These are phyloP conservation scores for Cyphomyrus discorhynchus DNA, from an alignment of 2,113 vertebrate species.

Conservation along the genomic window DNA sequence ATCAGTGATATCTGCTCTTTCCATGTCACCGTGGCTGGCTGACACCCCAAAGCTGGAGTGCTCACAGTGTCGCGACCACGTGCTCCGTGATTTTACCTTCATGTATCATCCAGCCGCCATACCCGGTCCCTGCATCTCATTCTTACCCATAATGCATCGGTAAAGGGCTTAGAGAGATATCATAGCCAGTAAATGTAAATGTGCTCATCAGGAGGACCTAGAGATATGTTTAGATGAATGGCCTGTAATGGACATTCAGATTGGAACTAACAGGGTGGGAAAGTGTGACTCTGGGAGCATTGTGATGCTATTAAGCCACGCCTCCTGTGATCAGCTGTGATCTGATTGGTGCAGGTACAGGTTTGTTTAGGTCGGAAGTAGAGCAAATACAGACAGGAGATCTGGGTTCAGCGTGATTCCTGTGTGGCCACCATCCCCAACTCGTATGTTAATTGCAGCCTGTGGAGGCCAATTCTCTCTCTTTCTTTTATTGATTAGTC, in stretches of 20 bases:
- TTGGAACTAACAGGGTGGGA: not conserved
- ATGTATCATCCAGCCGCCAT: not conserved
- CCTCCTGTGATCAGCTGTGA: not conserved
- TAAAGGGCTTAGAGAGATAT: not conserved
- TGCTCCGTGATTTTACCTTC: not conserved
- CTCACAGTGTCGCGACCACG: not conserved
- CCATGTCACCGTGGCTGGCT: not conserved
- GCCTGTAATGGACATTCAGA: not conserved
- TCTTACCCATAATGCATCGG: not conserved
- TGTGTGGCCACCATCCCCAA: not conserved
- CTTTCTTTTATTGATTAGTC: not conserved
- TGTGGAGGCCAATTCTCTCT: not conserved
- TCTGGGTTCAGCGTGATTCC: not conserved
- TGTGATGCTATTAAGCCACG: not conserved
- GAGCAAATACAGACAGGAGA: not conserved
- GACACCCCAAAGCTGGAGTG: not conserved
- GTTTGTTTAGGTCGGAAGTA: not conserved
- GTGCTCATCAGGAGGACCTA: not conserved
- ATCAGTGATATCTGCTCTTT: not conserved
- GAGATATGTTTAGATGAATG: not conserved
- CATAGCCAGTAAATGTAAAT: not conserved
- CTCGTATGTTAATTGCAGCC: not conserved
- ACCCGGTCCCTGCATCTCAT: not conserved
- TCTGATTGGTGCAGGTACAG: not conserved
- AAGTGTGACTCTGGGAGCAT: not conserved